These are phyloP conservation scores for Urocitellus parryii DNA, from an alignment of 2,113 vertebrate genomes.

Conservation along the genomic window DNA sequence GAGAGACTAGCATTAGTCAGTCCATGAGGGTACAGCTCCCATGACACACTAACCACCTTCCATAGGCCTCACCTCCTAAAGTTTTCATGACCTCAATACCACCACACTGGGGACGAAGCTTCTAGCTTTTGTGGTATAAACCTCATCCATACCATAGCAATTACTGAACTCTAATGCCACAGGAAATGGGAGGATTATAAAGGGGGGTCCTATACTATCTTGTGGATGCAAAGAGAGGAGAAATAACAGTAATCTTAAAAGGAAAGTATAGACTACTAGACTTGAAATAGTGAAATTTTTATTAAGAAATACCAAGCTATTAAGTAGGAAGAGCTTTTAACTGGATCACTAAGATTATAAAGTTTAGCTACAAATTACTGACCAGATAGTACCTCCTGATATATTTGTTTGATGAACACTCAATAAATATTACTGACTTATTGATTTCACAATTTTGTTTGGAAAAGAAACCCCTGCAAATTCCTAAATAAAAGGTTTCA, in stretches of 20 bases:
- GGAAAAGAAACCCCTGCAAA: constrained; percentile 35
- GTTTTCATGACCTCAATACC: not conserved
- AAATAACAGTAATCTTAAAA: not conserved
- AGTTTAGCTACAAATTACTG: not conserved
- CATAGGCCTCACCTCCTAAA: not conserved
- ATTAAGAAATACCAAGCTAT: not conserved
- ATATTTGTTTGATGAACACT: not conserved
- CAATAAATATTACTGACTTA: not conserved
- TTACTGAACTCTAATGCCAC: not conserved
- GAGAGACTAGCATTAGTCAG: not conserved
- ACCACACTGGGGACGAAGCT: not conserved
- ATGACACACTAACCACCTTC: not conserved
- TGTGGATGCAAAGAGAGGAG: not conserved
- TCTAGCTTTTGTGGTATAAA: not conserved
- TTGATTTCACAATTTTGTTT: not conserved
- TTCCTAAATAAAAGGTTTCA: constrained; percentile 29
- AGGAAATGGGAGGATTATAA: not conserved
- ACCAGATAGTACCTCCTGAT: not conserved
- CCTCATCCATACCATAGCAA: too few relatives aligned
- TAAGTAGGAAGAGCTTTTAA: not conserved
- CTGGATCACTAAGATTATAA: not conserved
- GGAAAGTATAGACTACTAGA: not conserved
- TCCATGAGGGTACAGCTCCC: not conserved
- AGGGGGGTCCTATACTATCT: not conserved
- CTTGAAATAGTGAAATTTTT: not conserved